Conservation (phyloP, 2,888 invertebrate genomes). For the Dryadula phaetusa region DNA sequence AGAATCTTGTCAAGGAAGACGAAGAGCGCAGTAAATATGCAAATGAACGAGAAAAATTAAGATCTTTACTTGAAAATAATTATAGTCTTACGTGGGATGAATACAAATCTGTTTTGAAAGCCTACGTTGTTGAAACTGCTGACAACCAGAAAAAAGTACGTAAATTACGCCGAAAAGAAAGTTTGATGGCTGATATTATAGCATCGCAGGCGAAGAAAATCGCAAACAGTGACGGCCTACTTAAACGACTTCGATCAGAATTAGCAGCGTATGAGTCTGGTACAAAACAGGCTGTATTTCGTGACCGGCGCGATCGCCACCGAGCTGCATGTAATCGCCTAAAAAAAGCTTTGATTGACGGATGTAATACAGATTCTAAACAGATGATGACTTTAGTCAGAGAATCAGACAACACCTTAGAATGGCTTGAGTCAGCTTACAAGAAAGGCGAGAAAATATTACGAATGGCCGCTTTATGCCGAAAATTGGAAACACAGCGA, state of each 20-base stretch:
- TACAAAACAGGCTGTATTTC: conserved; percentile 72
- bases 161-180: conserved; percentile 71
- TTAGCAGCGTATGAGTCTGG: conserved; percentile 75
- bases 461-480: conserved; percentile 78
- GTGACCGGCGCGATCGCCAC: conserved; percentile 71
- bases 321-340: conserved; percentile 65
- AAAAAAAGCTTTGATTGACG: conserved; percentile 61
- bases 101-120: conserved; percentile 70
- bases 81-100: conserved; percentile 72
- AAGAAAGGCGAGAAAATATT: conserved; percentile 81
- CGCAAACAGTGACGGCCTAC: conserved; percentile 66
- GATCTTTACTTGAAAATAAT: conserved; percentile 68
- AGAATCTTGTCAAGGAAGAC: conserved; percentile 74
- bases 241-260: conserved; percentile 67
- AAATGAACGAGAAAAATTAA: conserved; percentile 66
- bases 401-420: conserved; percentile 67
- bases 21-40: conserved; percentile 68
- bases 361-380: conserved; percentile 60
- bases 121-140: conserved; percentile 67
- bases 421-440: conserved; percentile 67
- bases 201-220: conserved; percentile 74
- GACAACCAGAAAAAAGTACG: conserved; percentile 74
- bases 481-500: conserved; percentile 82
- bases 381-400: conserved; percentile 65
- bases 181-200: conserved; percentile 75